phyloP scores from a whole-genome alignment of 1,140 invertebrate species.

The Caenorhabditis briggsae region DNA sequence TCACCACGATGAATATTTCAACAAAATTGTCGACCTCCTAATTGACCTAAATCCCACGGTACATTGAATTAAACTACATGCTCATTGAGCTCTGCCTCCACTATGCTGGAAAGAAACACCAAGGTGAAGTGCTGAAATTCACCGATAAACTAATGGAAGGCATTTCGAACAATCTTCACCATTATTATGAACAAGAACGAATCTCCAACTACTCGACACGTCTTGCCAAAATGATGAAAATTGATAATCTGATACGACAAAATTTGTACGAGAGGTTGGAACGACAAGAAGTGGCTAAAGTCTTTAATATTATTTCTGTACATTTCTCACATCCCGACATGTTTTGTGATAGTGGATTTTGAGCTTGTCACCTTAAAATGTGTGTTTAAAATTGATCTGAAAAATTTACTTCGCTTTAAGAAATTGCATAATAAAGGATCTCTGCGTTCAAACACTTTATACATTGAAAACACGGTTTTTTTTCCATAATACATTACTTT shows the following conservation, averaged over 20 bases:
- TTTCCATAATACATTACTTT: not conserved
- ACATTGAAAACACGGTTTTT: no score
- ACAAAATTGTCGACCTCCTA: not conserved
- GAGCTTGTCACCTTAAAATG: not conserved
- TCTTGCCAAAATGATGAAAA: slow-evolving; percentile 9
- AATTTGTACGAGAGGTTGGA: not conserved
- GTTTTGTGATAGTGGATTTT: slow-evolving; percentile 34
- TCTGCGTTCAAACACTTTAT: not conserved
- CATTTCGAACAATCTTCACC: not conserved
- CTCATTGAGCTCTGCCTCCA: slow-evolving; percentile 23
- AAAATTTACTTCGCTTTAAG: not conserved
- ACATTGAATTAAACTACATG: slow-evolving; percentile 14
- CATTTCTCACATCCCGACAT: slow-evolving; percentile 38
- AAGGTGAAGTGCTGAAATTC: slow-evolving; percentile 3
- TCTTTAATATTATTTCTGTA: slow-evolving; percentile 39
- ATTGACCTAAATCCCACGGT: not conserved
- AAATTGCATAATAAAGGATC: not conserved
- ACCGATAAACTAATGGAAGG: not conserved
- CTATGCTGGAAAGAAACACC: not conserved
- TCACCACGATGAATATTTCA: slow-evolving; percentile 14
- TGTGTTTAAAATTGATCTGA: not conserved
- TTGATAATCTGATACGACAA: slow-evolving; percentile 8
- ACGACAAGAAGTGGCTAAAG: slow-evolving; percentile 1
- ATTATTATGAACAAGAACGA: not conserved
- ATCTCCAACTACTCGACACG: not conserved